Percentiles rank a stretch among this genome's conserved stretches.
phyloP scores from a whole-genome alignment of 2,888 invertebrate genomes.

The Torymus tubicola region DNA sequence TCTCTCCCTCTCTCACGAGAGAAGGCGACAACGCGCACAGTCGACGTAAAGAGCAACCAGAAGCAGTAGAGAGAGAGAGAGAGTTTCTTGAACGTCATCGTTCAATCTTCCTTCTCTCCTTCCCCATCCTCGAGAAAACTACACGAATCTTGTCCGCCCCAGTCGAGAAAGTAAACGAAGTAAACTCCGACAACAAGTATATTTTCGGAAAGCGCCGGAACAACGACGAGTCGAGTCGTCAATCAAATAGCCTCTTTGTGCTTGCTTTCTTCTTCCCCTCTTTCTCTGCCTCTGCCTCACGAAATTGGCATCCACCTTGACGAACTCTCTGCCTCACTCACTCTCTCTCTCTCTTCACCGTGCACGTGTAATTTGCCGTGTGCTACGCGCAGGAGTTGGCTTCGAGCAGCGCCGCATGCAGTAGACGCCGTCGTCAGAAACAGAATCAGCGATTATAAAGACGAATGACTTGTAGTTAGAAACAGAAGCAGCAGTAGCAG shows the following conservation, averaged over 20 bases:
- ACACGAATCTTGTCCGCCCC: too few relatives aligned
- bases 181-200: not conserved
- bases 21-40: not conserved
- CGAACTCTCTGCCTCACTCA: not conserved
- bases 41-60: not conserved
- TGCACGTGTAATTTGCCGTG: not conserved
- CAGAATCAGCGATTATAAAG: constrained; percentile 49
- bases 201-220: not conserved
- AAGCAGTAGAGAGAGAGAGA: too few relatives aligned
- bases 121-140: too few relatives aligned
- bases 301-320: constrained; percentile 26
- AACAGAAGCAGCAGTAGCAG: constrained; percentile 22
- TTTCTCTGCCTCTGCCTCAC: not conserved
- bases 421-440: constrained; percentile 43
- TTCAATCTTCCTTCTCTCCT: too few relatives aligned
- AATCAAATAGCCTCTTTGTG: not conserved
- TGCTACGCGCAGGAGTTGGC: not conserved
- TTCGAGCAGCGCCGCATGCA: constrained; percentile 11
- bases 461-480: constrained; percentile 45
- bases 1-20: not conserved
- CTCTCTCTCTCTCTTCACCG: not conserved
- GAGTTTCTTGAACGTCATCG: too few relatives aligned
- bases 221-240: constrained; percentile 4
- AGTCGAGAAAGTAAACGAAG: not conserved
- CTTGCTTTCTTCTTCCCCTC: not conserved